Conservation (phyloP, 1,140 invertebrate species). For the Aporrectodea caliginosa region DNA sequence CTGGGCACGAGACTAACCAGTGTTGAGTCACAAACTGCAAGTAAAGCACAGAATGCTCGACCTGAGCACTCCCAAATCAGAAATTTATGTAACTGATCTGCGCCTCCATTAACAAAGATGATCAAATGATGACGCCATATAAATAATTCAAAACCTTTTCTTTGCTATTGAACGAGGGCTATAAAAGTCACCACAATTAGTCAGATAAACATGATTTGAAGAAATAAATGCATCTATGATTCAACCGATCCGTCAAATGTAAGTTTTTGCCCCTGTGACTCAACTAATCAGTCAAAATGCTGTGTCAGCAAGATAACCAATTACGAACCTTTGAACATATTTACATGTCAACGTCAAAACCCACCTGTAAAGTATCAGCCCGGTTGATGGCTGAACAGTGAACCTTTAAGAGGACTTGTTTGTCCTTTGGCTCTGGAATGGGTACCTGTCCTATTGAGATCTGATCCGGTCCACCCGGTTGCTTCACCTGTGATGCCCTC, state of each 20-base stretch:
- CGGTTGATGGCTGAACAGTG: background rate
- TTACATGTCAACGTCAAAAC: background rate
- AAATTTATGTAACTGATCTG: too few species aligned
- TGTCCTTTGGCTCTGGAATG: background rate
- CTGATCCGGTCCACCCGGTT: background rate
- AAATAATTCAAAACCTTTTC: background rate
- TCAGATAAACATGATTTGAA: too few species aligned
- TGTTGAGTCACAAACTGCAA: too few species aligned
- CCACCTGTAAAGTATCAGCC: background rate
- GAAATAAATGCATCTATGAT: too few species aligned
- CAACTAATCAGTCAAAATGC: background rate
- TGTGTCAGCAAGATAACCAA: background rate
- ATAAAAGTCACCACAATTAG: too few species aligned
- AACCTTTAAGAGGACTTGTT: background rate
- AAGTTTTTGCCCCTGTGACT: too few species aligned
- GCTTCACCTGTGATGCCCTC: background rate
- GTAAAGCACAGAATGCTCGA: too few species aligned
- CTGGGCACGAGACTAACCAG: too few species aligned
- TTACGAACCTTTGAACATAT: background rate
- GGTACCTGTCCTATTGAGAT: background rate
- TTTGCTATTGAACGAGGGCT: background rate
- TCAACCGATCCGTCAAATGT: too few species aligned
- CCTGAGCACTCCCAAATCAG: too few species aligned
- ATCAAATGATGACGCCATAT: background rate
- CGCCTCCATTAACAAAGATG: too few species aligned